Evolutionary conservation across 2,113 vertebrate genomes (phyloP), one percentile per base, ranked within the genome.

Genomic region (Polypterus senegalus): DNA sequence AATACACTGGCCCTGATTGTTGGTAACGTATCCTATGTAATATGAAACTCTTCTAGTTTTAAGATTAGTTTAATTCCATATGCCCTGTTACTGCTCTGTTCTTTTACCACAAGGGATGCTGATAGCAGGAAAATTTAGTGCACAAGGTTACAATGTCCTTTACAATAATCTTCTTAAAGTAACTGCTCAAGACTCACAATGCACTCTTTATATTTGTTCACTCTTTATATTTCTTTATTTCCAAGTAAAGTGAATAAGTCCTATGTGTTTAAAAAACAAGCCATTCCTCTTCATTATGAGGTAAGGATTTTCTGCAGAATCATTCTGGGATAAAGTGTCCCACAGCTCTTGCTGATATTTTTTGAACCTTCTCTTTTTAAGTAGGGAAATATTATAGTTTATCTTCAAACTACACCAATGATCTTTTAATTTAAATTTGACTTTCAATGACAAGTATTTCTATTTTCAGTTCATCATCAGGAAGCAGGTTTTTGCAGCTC

Each of bases 1-100:
- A 54, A 52, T 54, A 59, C 52, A 75, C 69, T 71, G 61, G 10
- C 65, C 63, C 51, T 61, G 64, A 64, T 69, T 75, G 73, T 75
- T 9, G 9, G 49, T 51, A 51, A 51, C 6, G 2, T 69, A 43
- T 46, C 47, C 54, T 59, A 45, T 65, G 67, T 65, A 71, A 75
- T 53, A 3, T 48, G 56, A 60, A 10, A 58, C 56, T 43, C 64
- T 57, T 44, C 9, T 9, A 51, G 5, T 57, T 57, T 27, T 27
- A 45, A 44, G 56, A 44, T 57, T 57, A 57, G 46, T 9, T 57
- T 43, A 43, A 57, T 57, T 11, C 27, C 46, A 27, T 27, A 9
- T 44, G 27, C 49, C 49, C 49, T 51, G 49, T 7, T 51, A 7
- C 9, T 51, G 27, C 27, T 27, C 27, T 27, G 27, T 27, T 27